Base-by-base conservation (phyloP, 2,113 vertebrate species). In the Bufo bufo region DNA sequence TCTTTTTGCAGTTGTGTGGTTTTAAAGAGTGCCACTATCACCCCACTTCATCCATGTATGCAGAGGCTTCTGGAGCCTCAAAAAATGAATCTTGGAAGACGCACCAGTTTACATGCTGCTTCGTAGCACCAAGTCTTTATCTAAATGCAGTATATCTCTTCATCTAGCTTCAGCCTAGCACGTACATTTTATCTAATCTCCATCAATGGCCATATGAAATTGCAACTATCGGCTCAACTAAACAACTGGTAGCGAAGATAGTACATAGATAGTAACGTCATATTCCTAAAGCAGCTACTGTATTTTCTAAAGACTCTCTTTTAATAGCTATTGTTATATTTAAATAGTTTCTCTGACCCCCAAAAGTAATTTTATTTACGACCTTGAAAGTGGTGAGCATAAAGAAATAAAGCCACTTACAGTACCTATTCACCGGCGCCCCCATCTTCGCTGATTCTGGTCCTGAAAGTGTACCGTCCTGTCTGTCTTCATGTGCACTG, bases 131-230 rank as follows among this genome's bases (percentile, higher is more conserved):
- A 45, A 6, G 14, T 6, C 71, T 74, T 74, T 74, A 74, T 74
- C 71, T 47, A 16, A 14, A 45, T 6, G 6, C 12, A 72, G 33
- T 72, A 16, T 45, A n/a, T 66, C 63, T 66, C n/a, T 66, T 23
- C 17, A 69, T 69, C 65, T 69, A 3, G 10, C 65, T 43, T 71
- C 13, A 71, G 23, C 33, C 13, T 45, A 10, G 13, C 13, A 45
- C 23, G 13, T 72, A 72, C 33, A 72, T 72, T 72, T 72, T 72
- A 72, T 72, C 69, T 72, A 72, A 72, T 72, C 69, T 72, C 69
- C 69, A 72, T 72, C 33, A 72, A 45, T 4, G 0, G 33, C 12
- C 4, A 45, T 45, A 72, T 72, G 69, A 72, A 72, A 72, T 16
- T 72, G 45, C 33, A 72, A 65, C 20, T 20, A 66, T 66, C 20